Conservation (phyloP, 2,797 vertebrate genomes). For the Chromis chromis region DNA sequence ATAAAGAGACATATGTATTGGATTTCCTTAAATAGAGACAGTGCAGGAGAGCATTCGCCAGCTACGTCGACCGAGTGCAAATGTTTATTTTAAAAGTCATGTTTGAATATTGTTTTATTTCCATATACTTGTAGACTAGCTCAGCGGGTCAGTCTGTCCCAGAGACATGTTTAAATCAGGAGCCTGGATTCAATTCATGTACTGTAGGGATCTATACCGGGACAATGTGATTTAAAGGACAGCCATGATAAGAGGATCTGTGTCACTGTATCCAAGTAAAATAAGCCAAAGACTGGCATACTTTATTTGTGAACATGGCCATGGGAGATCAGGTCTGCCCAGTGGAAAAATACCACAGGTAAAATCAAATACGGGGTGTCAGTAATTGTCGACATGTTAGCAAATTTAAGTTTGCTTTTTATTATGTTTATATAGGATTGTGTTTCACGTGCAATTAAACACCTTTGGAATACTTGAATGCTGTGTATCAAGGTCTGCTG, state of each 20-base stretch:
- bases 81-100: conserved; percentile 81
- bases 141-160: conserved; percentile 55
- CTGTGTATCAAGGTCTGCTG: conserved; percentile 53
- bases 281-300: conserved; percentile 69
- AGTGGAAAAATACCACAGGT: conserved; percentile 69
- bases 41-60: conserved; percentile 55
- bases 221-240: conserved; percentile 65
- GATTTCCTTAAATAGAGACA: conserved; percentile 70
- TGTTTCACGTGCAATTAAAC: conserved; percentile 79
- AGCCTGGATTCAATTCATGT: conserved; percentile 64
- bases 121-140: conserved; percentile 67
- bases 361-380: conserved; percentile 71
- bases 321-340: conserved; percentile 58
- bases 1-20: conserved; percentile 67
- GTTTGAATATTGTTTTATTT: conserved; percentile 81
- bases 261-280: conserved; percentile 76
- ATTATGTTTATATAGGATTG: conserved; percentile 70
- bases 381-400: conserved; percentile 51
- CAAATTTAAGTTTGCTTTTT: conserved; percentile 72
- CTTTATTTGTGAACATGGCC: conserved; percentile 77
- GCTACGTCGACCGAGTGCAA: conserved; percentile 54
- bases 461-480: conserved; percentile 70
- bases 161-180: conserved; percentile 48
- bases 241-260: conserved; percentile 76
- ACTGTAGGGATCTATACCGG: conserved; percentile 54